Conservation (phyloP, 2,113 vertebrate species). For the Sceloporus undulatus region DNA sequence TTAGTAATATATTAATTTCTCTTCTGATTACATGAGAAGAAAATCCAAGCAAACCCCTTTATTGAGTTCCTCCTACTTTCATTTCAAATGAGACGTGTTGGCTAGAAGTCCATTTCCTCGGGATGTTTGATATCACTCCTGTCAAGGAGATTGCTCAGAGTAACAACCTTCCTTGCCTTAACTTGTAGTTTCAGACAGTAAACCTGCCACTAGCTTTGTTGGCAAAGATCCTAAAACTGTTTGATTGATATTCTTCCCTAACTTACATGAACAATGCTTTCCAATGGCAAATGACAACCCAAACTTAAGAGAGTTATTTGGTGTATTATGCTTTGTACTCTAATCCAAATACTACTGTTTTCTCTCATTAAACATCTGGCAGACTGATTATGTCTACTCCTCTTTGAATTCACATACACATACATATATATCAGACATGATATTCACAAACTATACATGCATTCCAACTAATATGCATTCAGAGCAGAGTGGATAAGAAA, state of each 20-base stretch:
- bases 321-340: constrained; percentile 21
- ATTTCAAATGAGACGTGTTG: constrained; percentile 35
- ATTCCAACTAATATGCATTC: background rate
- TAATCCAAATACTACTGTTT: constrained; percentile 11
- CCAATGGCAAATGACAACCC: constrained; percentile 17
- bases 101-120: constrained; percentile 37
- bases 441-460: background rate
- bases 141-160: constrained; percentile 47
- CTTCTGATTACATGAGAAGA: background rate
- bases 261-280: constrained; percentile 38
- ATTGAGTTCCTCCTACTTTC: constrained; percentile 4
- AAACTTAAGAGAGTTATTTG: constrained; percentile 21
- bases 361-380: background rate
- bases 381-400: background rate
- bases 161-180: constrained; percentile 37
- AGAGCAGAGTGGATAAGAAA: background rate
- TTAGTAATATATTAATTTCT: constrained; percentile 15
- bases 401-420: background rate
- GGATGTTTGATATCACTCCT: constrained; percentile 37
- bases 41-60: background rate
- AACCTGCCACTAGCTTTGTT: constrained; percentile 44
- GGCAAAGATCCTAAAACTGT: constrained; percentile 67
- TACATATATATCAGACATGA: background rate
- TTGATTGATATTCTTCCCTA: constrained; percentile 69
- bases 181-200: constrained; percentile 55